Conservation (phyloP, 2,113 vertebrate genomes). For the Myrmecophaga tridactyla region DNA sequence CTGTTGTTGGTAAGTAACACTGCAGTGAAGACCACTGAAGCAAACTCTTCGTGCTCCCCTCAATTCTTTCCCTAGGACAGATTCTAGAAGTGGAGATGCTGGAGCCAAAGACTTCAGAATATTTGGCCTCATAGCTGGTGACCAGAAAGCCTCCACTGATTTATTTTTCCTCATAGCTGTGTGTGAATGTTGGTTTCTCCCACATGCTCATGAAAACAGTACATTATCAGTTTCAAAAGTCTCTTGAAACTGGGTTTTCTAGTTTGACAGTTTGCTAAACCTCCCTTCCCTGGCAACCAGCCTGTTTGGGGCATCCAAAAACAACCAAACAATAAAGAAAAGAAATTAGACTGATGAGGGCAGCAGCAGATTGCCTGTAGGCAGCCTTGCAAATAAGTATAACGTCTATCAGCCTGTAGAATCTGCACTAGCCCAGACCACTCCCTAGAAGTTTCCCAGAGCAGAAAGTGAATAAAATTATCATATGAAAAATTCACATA, state of each 20-base stretch:
- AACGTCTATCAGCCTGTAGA: not conserved
- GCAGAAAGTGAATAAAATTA: not conserved
- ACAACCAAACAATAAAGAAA: not conserved
- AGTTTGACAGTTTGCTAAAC: not conserved
- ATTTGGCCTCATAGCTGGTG: no score
- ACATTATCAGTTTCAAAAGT: not conserved
- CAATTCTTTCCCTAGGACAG: not conserved
- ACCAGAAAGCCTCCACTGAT: no score
- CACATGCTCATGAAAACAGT: not conserved
- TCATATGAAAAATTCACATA: not conserved
- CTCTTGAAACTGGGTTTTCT: not conserved
- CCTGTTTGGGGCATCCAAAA: not conserved
- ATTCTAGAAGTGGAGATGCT: no score
- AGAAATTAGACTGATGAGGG: not conserved
- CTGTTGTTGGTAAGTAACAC: not conserved
- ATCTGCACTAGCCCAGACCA: not conserved
- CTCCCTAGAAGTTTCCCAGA: not conserved
- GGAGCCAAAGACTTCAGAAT: no score
- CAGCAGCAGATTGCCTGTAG: rapidly evolving
- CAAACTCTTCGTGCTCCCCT: not conserved
- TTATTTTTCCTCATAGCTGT: not conserved
- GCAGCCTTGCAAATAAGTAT: not conserved
- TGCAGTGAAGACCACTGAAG: not conserved
- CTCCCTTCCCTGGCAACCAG: not conserved
- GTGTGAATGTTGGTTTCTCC: not conserved